These are phyloP conservation scores for Zeuzera pyrina DNA, from an alignment of 2,888 invertebrate species.

Conservation along the genomic window DNA sequence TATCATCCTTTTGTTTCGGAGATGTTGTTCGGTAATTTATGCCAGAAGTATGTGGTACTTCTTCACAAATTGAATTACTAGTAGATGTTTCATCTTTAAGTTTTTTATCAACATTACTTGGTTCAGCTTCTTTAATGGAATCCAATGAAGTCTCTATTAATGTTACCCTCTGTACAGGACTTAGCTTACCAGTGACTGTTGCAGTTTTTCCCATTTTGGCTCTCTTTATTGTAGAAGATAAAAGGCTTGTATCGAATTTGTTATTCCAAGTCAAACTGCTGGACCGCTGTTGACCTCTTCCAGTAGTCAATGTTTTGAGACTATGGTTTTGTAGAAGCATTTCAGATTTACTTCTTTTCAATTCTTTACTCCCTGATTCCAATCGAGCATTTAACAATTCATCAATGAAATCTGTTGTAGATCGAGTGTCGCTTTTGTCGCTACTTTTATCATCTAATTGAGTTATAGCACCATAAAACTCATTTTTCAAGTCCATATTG, in stretches of 20 bases:
- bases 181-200: conserved; percentile 54
- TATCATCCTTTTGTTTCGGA: conserved; percentile 54
- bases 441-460: conserved; percentile 58
- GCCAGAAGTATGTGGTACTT: conserved; percentile 57
- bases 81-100: conserved; percentile 39
- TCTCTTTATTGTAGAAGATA: conserved; percentile 76
- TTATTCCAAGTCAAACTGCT: conserved; percentile 80
- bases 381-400: conserved; percentile 67
- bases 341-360: conserved; percentile 78
- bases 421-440: conserved; percentile 62
- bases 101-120: conserved; percentile 39
- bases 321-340: conserved; percentile 67
- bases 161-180: conserved; percentile 47
- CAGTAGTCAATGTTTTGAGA: conserved; percentile 62
- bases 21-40: conserved; percentile 52
- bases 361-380: conserved; percentile 67
- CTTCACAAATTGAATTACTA: conserved; percentile 39
- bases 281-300: conserved; percentile 76
- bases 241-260: conserved; percentile 76
- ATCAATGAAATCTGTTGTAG: conserved; percentile 69
- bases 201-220: conserved; percentile 75
- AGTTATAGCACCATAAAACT: conserved; percentile 64
- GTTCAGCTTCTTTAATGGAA: conserved; percentile 45
- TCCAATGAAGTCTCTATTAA: conserved; percentile 44
- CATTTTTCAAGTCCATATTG: conserved; percentile 76